Conservation (phyloP, 2,113 vertebrate species). For the Delphinapterus leucas region DNA sequence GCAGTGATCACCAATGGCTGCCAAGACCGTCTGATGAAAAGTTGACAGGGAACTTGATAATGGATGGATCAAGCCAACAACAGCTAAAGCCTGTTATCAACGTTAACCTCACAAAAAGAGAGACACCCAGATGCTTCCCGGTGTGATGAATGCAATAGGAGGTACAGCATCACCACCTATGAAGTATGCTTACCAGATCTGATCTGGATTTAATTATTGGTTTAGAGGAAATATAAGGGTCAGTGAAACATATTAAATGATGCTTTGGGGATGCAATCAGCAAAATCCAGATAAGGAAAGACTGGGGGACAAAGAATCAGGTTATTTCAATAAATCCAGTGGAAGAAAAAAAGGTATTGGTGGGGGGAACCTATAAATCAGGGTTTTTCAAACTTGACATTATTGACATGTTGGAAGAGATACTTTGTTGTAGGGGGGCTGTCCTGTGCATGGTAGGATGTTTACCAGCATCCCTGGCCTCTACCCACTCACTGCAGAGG, state of each 20-base stretch:
- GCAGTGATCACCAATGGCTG: not conserved
- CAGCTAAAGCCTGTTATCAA: not conserved
- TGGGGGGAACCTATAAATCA: not conserved
- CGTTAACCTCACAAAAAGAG: not conserved
- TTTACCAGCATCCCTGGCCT: not conserved
- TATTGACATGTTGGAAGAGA: not conserved
- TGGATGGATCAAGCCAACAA: not conserved
- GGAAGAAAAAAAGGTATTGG: not conserved
- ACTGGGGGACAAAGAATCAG: not conserved
- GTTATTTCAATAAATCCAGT: not conserved
- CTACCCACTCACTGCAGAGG: not conserved
- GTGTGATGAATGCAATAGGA: not conserved
- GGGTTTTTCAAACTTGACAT: not conserved
- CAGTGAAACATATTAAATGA: not conserved
- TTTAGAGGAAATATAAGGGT: slow-evolving; percentile 11
- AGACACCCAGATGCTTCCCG: not conserved
- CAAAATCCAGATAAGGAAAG: not conserved
- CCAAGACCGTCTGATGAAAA: not conserved
- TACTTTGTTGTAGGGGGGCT: not conserved
- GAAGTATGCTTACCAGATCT: not conserved
- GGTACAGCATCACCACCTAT: not conserved
- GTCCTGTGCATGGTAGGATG: not conserved
- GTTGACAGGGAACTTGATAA: not conserved
- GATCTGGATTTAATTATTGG: not conserved
- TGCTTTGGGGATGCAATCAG: not conserved